Conservation (phyloP, 2,888 invertebrate genomes). For the Ormia ochracea region DNA sequence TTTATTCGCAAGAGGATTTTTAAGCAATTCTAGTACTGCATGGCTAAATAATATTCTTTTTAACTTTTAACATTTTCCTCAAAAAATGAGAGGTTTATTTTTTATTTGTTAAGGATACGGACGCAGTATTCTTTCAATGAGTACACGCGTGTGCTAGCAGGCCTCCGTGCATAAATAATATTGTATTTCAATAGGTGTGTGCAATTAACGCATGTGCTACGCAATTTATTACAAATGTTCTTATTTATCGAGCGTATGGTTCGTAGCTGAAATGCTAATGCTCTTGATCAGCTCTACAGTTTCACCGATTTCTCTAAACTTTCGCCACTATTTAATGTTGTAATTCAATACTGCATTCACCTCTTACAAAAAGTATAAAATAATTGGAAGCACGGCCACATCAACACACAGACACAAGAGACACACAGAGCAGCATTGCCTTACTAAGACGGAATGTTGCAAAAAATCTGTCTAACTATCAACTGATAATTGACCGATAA, state of each 20-base stretch:
- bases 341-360: too few relatives aligned
- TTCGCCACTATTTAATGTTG: too few relatives aligned
- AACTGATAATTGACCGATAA: conserved; percentile 61
- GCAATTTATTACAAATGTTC: too few relatives aligned
- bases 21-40: conserved; percentile 18
- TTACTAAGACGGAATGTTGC: not conserved
- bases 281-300: too few relatives aligned
- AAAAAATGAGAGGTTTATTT: too few relatives aligned
- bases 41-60: conserved; percentile 26
- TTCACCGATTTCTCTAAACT: too few relatives aligned
- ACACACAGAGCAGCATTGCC: not conserved
- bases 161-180: not conserved
- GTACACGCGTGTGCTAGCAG: not conserved
- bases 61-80: too few relatives aligned
- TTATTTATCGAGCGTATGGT: too few relatives aligned
- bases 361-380: too few relatives aligned
- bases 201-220: conserved; percentile 33
- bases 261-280: too few relatives aligned
- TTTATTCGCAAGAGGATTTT: conserved; percentile 24
- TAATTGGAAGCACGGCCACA: too few relatives aligned
- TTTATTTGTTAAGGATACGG: not conserved
- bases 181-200: not conserved
- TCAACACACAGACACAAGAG: not conserved
- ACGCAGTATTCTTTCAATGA: not conserved
- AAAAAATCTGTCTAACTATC: conserved; percentile 31